Conservation (phyloP, 2,113 vertebrate genomes). For the Uria aalge region DNA sequence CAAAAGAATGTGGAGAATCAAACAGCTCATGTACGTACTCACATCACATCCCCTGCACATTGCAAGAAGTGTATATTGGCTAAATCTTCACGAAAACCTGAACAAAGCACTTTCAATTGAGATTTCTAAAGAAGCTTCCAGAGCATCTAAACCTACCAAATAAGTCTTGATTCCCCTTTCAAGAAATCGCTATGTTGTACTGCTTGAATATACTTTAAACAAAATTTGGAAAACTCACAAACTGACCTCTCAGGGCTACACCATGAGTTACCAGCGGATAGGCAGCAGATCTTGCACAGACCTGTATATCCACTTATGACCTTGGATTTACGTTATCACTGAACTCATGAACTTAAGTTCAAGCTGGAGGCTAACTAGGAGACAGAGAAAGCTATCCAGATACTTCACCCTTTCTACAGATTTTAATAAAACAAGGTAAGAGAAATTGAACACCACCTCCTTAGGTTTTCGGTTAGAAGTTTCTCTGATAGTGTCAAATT, state of each 20-base stretch:
- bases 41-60: neutral
- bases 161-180: neutral
- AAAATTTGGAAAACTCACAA: neutral
- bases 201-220: neutral
- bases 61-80: neutral
- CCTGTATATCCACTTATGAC: neutral
- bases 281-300: neutral
- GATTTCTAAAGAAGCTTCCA: neutral
- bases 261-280: accelerated
- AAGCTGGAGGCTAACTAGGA: neutral
- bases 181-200: neutral
- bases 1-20: neutral
- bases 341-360: neutral
- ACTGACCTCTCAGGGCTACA: neutral
- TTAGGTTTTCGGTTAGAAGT: neutral
- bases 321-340: neutral
- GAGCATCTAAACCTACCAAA: neutral
- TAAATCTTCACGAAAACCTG: neutral
- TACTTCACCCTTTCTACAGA: neutral
- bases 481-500: neutral
- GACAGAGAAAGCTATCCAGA: neutral
- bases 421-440: neutral
- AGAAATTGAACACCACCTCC: neutral
- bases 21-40: neutral
- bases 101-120: neutral